phyloP scores from a whole-genome alignment of 2,797 vertebrate species.

The Sciurus carolinensis region DNA sequence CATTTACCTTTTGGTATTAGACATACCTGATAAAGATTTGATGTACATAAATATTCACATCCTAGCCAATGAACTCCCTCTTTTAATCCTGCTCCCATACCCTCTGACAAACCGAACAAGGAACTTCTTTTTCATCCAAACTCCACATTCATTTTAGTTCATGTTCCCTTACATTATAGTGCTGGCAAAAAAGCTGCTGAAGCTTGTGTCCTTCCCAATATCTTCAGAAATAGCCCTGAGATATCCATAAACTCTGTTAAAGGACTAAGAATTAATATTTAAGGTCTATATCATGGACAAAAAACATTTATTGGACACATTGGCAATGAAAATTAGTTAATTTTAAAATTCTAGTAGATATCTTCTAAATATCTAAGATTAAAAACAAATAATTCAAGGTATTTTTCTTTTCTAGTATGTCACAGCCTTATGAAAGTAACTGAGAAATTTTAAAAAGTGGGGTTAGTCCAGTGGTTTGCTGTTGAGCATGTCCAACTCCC shows the following conservation, averaged over 20 bases:
- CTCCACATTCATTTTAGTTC: neutral
- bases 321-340: constrained; percentile 41
- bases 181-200: neutral
- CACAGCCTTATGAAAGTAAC: neutral
- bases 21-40: neutral
- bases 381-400: neutral
- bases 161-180: neutral
- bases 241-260: neutral
- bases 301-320: neutral
- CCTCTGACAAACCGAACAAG: neutral
- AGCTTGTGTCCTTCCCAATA: neutral
- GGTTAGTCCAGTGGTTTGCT: neutral
- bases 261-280: neutral
- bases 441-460: constrained; percentile 7
- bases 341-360: neutral
- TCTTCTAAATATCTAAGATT: neutral
- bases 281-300: neutral
- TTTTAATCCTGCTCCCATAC: neutral
- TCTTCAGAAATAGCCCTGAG: neutral
- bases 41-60: neutral
- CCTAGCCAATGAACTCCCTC: neutral
- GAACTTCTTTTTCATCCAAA: neutral
- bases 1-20: neutral
- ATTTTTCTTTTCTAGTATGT: neutral
- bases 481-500: neutral